Percentiles rank a stretch among this genome's conserved stretches.
phyloP scores from a whole-genome alignment of 2,888 invertebrate species.

The Diploptera punctata region DNA sequence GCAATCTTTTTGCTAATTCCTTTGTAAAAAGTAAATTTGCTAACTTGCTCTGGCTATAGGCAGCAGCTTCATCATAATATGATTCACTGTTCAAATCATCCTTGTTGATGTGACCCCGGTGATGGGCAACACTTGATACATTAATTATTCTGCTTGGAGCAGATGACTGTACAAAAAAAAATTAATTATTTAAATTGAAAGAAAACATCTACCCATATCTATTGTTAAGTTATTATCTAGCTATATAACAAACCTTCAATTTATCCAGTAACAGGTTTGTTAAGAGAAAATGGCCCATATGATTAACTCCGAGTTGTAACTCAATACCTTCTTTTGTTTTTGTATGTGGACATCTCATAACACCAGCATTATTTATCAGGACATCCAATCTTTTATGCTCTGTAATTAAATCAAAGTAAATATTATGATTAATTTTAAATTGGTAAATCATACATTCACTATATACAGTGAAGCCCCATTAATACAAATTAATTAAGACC shows the following conservation, averaged over 20 bases:
- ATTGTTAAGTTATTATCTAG: too few relatives aligned
- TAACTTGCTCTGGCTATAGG: conserved; percentile 79
- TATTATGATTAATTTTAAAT: too few relatives aligned
- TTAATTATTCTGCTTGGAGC: conserved; percentile 73
- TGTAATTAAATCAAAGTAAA: too few relatives aligned
- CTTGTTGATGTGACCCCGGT: conserved; percentile 68
- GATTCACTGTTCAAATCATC: conserved; percentile 75
- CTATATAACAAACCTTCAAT: conserved; percentile 60
- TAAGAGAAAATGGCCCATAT: conserved; percentile 81
- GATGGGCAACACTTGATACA: conserved; percentile 74
- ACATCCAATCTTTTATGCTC: conserved; percentile 72
- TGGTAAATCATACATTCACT: too few relatives aligned
- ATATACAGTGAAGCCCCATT: too few relatives aligned
- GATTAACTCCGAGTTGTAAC: conserved; percentile 81
- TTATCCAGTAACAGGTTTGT: conserved; percentile 75
- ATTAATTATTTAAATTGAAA: not conserved
- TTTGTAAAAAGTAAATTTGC: conserved; percentile 78
- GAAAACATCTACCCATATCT: not conserved
- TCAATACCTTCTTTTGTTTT: conserved; percentile 81
- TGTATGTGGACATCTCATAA: conserved; percentile 72
- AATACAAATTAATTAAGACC: too few relatives aligned
- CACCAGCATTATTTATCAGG: conserved; percentile 82
- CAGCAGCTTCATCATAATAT: conserved; percentile 67
- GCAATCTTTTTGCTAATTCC: conserved; percentile 68
- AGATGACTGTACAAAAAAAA: conserved; percentile 43